Evolutionary conservation across 2,888 invertebrate species (phyloP), one percentile per base, ranked within the genome.

Genomic region (Limenitis camilla): DNA sequence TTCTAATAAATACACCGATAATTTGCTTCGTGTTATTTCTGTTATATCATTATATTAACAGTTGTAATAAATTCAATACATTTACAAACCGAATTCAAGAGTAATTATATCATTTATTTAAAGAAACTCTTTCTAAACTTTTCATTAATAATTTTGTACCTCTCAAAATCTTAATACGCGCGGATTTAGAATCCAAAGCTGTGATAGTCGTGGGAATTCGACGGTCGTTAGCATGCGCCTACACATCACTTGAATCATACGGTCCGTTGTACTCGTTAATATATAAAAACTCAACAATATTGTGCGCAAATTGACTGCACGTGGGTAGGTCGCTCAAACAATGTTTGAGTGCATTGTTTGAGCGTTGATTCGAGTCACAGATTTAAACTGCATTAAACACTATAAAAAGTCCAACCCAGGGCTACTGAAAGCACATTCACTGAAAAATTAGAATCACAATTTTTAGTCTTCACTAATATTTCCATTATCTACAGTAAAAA

Each of bases 161-260:
- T 27, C 19, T 28, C 5, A 5, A 9, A 43, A 8, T 9, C 5
- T 2, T 32, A 7, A 19, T 33, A 27, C n/a, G 1, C 4, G 27
- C 11, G n/a, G 32, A 33, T 43, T 36, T 36, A 28, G 36, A 43
- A 11, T 29, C 31, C 35, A 30, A 4, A 35, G 9, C 10, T 27
- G 29, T 41, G 45, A 53, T 50, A 45, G 40, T 38, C 51, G 57
- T 58, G 55, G 33, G 54, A 58, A 61, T 50, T 35, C 42, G 52
- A 31, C 50, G 59, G 67, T 69, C 68, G 60, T 64, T 68, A 63
- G 50, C 64, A 63, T 55, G 56, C 66, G 58, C 71, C 72, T 67
- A 68, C 66, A 48, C 61, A 45, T 27, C 41, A 45, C 43, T 58
- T 65, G 61, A 66, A 56, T 62, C 64, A 65, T 53, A 46, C 53